A percentile compares a stretch with the other conserved stretches of the same genome.
Conservation (phyloP, 2,797 vertebrate species). For the Enteromius mattozi region DNA sequence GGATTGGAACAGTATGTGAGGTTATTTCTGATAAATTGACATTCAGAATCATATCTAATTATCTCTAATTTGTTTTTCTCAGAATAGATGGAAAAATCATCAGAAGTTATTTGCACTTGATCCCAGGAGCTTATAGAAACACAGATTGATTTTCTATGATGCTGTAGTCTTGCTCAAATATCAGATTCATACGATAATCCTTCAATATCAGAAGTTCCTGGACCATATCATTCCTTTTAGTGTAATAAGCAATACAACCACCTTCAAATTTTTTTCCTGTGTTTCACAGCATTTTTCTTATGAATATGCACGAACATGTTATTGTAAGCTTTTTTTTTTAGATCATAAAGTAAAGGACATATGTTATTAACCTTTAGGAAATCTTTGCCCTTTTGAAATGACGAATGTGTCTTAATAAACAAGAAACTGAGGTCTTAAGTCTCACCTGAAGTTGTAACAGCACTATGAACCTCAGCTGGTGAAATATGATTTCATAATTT, state of each 20-base stretch:
- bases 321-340: not conserved
- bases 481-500: not conserved
- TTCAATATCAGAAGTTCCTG: slow-evolving; percentile 16
- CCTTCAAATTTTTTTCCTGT: not conserved
- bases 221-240: slow-evolving; percentile 16
- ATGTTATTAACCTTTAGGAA: not conserved
- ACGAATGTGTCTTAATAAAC: not conserved
- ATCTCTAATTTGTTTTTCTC: not conserved
- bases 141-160: not conserved
- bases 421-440: not conserved
- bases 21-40: not conserved
- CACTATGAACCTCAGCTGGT: slow-evolving; percentile 1
- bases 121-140: slow-evolving; percentile 4
- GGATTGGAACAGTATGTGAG: not conserved
- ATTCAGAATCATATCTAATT: not conserved
- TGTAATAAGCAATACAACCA: not conserved
- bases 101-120: slow-evolving; percentile 30
- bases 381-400: slow-evolving; percentile 8
- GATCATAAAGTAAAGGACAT: not conserved
- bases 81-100: not conserved
- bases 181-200: slow-evolving; percentile 22
- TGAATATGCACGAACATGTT: not conserved
- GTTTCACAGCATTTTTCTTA: not conserved
- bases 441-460: not conserved
- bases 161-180: not conserved